These are phyloP conservation scores for Thunnus thynnus DNA, from an alignment of 2,113 vertebrate species.

Conservation along the genomic window DNA sequence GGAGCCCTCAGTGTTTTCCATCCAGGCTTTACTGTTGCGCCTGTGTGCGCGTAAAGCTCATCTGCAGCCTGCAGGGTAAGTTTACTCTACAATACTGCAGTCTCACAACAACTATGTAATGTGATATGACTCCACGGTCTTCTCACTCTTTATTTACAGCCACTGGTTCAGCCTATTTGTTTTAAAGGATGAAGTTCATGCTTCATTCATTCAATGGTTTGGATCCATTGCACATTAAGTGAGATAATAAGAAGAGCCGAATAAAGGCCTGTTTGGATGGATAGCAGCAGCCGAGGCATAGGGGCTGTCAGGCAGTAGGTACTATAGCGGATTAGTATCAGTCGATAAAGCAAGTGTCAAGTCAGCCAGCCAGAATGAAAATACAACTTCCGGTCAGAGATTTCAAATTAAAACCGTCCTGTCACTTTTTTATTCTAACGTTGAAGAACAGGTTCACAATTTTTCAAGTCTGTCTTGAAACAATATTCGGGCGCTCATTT, in stretches of 20 bases:
- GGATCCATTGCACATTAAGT: neutral
- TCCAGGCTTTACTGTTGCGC: constrained; percentile 13
- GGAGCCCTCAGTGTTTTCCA: constrained; percentile 10
- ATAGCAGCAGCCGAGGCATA: neutral
- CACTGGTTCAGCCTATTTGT: neutral
- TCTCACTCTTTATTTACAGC: neutral
- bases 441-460: too few relatives aligned
- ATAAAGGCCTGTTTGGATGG: constrained; percentile 24
- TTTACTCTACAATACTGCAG: neutral
- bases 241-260: neutral
- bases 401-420: constrained; percentile 67
- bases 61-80: neutral
- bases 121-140: neutral
- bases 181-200: neutral
- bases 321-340: constrained; percentile 69
- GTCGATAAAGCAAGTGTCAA: constrained; percentile 51
- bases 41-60: neutral
- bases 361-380: neutral
- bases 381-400: constrained; percentile 54
- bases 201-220: neutral
- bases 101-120: neutral
- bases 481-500: too few relatives aligned
- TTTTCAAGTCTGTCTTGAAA: too few relatives aligned
- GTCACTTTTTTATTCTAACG: too few relatives aligned
- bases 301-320: constrained; percentile 19